A percentile compares a stretch with the other conserved stretches of the same genome.
phyloP scores from a whole-genome alignment of 2,113 vertebrate species.

The Pollimyrus isidori region DNA sequence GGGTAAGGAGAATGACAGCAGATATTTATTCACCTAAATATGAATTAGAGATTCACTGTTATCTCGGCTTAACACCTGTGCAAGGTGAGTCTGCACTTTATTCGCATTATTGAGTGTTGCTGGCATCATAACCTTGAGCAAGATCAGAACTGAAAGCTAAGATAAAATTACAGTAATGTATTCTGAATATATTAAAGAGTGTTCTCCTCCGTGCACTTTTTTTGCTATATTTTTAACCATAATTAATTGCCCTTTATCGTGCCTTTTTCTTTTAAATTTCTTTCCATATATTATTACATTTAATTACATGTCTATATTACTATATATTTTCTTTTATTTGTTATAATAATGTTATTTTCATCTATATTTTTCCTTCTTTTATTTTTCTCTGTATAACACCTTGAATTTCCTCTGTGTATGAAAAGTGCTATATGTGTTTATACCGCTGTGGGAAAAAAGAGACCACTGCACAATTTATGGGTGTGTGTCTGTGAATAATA shows the following conservation, averaged over 20 bases:
- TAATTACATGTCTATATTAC: background rate
- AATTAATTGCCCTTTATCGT: background rate
- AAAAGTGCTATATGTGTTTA: background rate
- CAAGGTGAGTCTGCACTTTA: background rate
- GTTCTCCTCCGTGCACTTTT: background rate
- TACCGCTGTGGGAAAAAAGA: too few relatives aligned
- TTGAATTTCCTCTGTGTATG: background rate
- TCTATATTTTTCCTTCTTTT: too few relatives aligned
- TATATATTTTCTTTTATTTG: background rate
- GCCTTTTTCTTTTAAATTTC: background rate
- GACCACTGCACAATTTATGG: too few relatives aligned
- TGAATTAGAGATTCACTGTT: background rate
- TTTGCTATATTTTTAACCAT: background rate
- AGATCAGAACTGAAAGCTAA: background rate
- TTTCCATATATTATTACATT: background rate
- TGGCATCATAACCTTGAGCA: background rate
- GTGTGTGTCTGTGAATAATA: too few relatives aligned
- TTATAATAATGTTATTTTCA: too few relatives aligned
- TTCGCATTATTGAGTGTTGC: background rate
- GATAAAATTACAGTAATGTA: background rate
- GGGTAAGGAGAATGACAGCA: slow-evolving; percentile 40
- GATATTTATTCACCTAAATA: background rate
- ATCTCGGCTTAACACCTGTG: background rate
- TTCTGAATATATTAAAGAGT: background rate
- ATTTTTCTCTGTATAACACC: background rate